Percentiles rank a stretch among this genome's conserved stretches.
These are phyloP conservation scores for Andinoacara biseriatus DNA, from an alignment of 2,113 vertebrate species.

Conservation along the genomic window DNA sequence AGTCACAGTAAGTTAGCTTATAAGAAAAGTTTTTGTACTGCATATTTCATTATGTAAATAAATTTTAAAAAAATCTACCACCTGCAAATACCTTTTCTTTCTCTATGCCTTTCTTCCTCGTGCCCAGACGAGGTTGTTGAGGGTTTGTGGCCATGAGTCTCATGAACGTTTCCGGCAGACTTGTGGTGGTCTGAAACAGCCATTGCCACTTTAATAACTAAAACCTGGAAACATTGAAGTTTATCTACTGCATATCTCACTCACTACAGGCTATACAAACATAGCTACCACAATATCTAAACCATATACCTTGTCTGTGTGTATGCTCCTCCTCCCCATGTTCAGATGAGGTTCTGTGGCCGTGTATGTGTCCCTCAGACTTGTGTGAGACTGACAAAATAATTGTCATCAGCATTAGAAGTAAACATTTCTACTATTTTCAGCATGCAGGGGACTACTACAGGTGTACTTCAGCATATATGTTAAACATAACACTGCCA, in stretches of 20 bases:
- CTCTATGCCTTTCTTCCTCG: neutral
- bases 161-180: neutral
- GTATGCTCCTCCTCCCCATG: neutral
- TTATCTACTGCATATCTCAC: neutral
- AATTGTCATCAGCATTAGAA: neutral
- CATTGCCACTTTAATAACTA: neutral
- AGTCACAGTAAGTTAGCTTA: neutral
- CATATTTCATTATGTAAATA: neutral
- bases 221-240: neutral
- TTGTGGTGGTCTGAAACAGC: slow-evolving; percentile 30
- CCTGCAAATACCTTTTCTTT: slow-evolving; percentile 8
- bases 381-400: slow-evolving; percentile 11
- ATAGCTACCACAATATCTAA: neutral
- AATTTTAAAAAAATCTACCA: neutral
- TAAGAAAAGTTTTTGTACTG: neutral
- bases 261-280: neutral
- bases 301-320: slow-evolving; percentile 1
- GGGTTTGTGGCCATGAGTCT: neutral
- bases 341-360: neutral
- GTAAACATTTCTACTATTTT: neutral
- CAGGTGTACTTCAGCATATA: neutral
- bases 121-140: neutral
- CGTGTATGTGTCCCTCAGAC: neutral
- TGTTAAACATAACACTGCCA: neutral
- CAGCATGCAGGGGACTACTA: neutral